Conservation (phyloP, 2,888 invertebrate species). For the Criorhina ranunculi region DNA sequence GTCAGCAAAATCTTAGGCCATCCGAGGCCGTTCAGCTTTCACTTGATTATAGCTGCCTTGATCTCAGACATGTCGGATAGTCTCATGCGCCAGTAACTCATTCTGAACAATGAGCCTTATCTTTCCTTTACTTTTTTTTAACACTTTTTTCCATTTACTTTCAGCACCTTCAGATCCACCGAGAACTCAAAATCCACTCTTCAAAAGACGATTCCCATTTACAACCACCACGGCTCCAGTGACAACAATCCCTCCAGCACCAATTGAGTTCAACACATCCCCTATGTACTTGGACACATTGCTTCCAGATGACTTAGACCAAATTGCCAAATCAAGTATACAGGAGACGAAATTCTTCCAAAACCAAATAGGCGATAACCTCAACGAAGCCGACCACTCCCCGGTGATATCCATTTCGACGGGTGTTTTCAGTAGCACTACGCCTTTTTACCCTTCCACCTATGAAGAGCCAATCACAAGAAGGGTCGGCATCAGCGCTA, state of each 20-base stretch:
- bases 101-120: no score
- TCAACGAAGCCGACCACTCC: slow-evolving; percentile 42
- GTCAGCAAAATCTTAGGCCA: no score
- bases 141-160: background rate
- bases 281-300: slow-evolving; percentile 62
- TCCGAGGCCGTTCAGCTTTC: no score
- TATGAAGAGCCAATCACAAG: slow-evolving; percentile 78
- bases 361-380: slow-evolving; percentile 80
- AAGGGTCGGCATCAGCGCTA: slow-evolving; percentile 63
- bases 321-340: slow-evolving; percentile 83
- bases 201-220: slow-evolving; percentile 83
- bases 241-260: slow-evolving; percentile 77
- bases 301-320: slow-evolving; percentile 80
- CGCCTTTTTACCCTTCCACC: slow-evolving; percentile 46
- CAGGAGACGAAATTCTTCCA: slow-evolving; percentile 80
- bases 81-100: no score
- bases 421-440: slow-evolving; percentile 77
- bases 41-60: no score
- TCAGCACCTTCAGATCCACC: slow-evolving; percentile 82
- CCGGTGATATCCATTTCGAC: slow-evolving; percentile 60
- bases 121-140: background rate
- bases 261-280: slow-evolving; percentile 63
- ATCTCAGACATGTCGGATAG: no score
- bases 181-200: slow-evolving; percentile 83
- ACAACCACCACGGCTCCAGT: slow-evolving; percentile 78